Percentiles rank a stretch among this genome's conserved stretches.
Conservation (phyloP, 2,888 invertebrate species). For the Drosophila helvetica region DNA sequence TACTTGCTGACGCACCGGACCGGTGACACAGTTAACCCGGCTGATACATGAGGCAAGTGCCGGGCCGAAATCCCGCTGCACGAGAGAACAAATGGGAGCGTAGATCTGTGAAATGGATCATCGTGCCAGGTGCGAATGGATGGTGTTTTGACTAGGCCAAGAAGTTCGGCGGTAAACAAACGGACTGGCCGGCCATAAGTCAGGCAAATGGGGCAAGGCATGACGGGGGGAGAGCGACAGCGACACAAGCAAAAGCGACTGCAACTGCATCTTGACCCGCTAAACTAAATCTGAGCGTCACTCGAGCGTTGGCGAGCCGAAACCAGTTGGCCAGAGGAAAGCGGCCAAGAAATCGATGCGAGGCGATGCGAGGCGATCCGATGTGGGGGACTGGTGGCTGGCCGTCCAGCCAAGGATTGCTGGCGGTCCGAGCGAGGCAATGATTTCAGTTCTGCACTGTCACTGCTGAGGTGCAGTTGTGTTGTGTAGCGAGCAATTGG, state of each 20-base stretch:
- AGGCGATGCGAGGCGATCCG: no score
- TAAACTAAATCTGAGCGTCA: constrained; percentile 65
- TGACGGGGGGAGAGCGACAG: constrained; percentile 7
- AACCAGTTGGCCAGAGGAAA: constrained; percentile 68
- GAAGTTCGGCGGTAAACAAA: constrained; percentile 43
- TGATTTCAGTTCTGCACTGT: constrained; percentile 69
- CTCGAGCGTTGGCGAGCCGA: constrained; percentile 39
- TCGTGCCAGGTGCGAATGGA: constrained; percentile 6
- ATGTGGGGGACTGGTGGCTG: neutral
- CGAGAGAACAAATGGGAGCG: constrained; percentile 16
- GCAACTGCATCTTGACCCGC: constrained; percentile 58
- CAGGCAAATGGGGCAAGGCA: constrained; percentile 52
- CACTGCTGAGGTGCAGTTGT: constrained; percentile 71
- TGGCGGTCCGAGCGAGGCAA: constrained; percentile 42
- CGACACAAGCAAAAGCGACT: constrained; percentile 3
- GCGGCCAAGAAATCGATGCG: constrained; percentile 38
- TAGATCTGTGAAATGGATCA: constrained; percentile 13
- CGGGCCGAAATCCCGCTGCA: constrained; percentile 15
- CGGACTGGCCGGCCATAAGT: constrained; percentile 46
- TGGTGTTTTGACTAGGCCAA: neutral
- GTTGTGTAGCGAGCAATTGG: constrained; percentile 25
- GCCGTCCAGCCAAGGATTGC: constrained; percentile 47
- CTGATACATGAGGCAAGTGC: constrained; percentile 45
- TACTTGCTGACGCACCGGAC: constrained; percentile 39
- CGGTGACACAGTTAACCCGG: constrained; percentile 26